phyloP scores from a whole-genome alignment of 2,113 vertebrate genomes.

The Leptosomus discolor region DNA sequence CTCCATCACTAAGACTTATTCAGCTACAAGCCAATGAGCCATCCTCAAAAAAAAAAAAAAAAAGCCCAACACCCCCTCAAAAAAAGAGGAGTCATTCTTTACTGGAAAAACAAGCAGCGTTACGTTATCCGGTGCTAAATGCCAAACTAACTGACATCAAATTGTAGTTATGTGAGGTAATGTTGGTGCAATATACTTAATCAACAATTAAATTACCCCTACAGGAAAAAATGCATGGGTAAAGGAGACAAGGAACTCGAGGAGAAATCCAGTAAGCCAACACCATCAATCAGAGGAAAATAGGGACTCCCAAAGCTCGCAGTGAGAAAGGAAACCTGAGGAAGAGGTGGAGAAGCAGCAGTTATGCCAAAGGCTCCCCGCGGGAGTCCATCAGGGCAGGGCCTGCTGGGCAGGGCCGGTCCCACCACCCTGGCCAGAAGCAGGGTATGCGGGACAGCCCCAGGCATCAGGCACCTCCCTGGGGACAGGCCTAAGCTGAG shows the following conservation, averaged over 20 bases:
- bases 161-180: background rate
- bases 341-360: background rate
- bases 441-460: no score
- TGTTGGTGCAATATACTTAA: background rate
- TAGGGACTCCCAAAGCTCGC: background rate
- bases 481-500: fast-evolving
- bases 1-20: background rate
- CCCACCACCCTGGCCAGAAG: background rate
- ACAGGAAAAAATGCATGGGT: background rate
- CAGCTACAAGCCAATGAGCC: background rate
- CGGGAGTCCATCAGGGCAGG: background rate
- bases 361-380: background rate
- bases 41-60: background rate
- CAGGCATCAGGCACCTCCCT: no score
- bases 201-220: background rate
- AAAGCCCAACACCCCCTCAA: no score
- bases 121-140: background rate
- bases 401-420: fast-evolving
- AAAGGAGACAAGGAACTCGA: background rate
- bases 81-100: background rate
- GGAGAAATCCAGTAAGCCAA: background rate
- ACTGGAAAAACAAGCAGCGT: background rate
- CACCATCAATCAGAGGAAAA: background rate
- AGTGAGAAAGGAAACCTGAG: background rate
- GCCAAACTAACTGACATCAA: background rate